These are phyloP conservation scores for Pavo muticus DNA, from an alignment of 2,113 vertebrate genomes.

Conservation along the genomic window DNA sequence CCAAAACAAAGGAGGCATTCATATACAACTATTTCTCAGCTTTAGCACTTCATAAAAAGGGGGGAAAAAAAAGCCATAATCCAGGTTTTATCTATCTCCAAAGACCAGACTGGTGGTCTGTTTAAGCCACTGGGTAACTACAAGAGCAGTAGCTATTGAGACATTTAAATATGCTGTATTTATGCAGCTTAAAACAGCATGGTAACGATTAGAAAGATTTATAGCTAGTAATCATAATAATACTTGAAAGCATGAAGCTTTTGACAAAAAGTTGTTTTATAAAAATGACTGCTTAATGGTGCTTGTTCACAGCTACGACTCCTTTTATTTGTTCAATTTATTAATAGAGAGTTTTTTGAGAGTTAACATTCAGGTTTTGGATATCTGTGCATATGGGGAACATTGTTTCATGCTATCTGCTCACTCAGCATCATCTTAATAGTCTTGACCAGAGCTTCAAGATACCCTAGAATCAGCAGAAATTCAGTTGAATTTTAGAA, in stretches of 20 bases:
- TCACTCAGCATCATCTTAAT: background rate
- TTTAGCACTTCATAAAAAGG: background rate
- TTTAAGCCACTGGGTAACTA: background rate
- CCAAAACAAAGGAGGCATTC: background rate
- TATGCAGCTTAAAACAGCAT: background rate
- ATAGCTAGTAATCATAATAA: background rate
- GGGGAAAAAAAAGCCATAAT: background rate
- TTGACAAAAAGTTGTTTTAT: background rate
- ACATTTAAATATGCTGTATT: background rate
- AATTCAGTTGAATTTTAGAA: conserved; percentile 2
- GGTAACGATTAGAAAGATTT: background rate
- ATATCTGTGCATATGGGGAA: background rate
- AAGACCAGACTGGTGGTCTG: background rate
- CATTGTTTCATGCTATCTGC: background rate
- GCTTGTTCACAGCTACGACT: background rate
- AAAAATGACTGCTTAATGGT: conserved; percentile 17
- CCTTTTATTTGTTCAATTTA: background rate
- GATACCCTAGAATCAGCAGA: background rate
- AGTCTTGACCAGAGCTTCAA: background rate
- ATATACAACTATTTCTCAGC: background rate
- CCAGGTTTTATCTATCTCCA: background rate
- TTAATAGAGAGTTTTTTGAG: background rate
- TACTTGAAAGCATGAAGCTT: background rate
- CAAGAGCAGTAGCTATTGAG: background rate
- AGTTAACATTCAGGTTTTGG: background rate